Evolutionary conservation across 2,797 vertebrate species (phyloP).

Genomic region (Vipera ursinii): DNA sequence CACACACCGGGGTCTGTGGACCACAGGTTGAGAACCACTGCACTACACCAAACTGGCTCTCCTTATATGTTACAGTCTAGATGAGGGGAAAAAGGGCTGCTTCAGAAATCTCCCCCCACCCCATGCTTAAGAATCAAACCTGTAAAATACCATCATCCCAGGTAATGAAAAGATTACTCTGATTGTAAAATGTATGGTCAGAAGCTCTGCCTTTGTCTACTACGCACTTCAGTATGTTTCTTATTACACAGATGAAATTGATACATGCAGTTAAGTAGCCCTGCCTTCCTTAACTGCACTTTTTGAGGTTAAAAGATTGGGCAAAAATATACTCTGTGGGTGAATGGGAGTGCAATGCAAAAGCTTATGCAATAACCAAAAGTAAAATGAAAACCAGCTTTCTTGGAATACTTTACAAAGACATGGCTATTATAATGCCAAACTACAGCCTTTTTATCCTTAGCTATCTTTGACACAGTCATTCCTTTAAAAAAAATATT

Average conservation of each 20-base stretch:
- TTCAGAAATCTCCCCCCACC: background rate
- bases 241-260: conserved; percentile 31
- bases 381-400: conserved; percentile 41
- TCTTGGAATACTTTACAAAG: conserved; percentile 23
- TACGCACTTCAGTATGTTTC: conserved; percentile 22
- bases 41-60: background rate
- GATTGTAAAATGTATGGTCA: conserved; percentile 1
- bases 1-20: background rate
- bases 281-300: conserved; percentile 27
- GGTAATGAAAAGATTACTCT: conserved; percentile 13
- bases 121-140: background rate
- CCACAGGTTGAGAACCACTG: background rate
- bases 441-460: conserved; percentile 23
- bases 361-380: conserved; percentile 24
- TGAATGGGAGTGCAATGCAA: conserved; percentile 31
- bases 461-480: conserved; percentile 11
- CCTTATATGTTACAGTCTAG: background rate
- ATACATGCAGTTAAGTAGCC: conserved; percentile 24
- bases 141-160: conserved; percentile 29
- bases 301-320: conserved; percentile 37
- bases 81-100: background rate
- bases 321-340: conserved; percentile 35
- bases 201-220: background rate
- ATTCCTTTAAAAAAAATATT: conserved; percentile 5
- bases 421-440: conserved; percentile 15